phyloP scores from a whole-genome alignment of 2,888 invertebrate genomes.

The Lasioglossum marginatum region DNA sequence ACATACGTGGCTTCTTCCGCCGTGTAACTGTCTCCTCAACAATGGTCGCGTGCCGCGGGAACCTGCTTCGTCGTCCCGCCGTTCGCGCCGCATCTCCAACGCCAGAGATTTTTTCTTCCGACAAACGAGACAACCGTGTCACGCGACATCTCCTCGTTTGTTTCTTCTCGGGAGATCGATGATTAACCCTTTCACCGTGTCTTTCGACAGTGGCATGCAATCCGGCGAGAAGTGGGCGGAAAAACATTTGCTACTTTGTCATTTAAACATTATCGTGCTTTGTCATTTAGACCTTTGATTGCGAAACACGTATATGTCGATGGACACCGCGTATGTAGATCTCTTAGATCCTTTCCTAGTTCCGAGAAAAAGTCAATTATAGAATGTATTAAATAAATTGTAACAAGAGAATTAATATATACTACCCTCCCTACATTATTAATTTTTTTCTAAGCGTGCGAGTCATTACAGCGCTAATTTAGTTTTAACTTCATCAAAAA shows the following conservation, averaged over 20 bases:
- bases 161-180: background rate
- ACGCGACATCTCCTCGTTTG: background rate
- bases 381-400: background rate
- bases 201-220: background rate
- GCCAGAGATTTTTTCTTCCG: background rate
- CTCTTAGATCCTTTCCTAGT: no score
- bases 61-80: background rate
- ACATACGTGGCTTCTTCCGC: constrained; percentile 34
- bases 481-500: no score
- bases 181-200: background rate
- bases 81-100: background rate
- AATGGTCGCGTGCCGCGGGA: constrained; percentile 32
- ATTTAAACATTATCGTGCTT: background rate
- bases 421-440: no score
- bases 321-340: no score
- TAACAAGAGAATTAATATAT: background rate
- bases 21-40: constrained; percentile 44
- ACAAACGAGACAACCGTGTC: constrained; percentile 2
- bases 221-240: background rate
- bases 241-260: background rate
- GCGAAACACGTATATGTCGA: background rate
- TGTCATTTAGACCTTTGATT: background rate
- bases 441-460: no score
- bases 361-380: background rate
- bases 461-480: no score